Base-by-base conservation (phyloP, 1,140 invertebrate genomes). In the Dolichoris vasculosae region DNA sequence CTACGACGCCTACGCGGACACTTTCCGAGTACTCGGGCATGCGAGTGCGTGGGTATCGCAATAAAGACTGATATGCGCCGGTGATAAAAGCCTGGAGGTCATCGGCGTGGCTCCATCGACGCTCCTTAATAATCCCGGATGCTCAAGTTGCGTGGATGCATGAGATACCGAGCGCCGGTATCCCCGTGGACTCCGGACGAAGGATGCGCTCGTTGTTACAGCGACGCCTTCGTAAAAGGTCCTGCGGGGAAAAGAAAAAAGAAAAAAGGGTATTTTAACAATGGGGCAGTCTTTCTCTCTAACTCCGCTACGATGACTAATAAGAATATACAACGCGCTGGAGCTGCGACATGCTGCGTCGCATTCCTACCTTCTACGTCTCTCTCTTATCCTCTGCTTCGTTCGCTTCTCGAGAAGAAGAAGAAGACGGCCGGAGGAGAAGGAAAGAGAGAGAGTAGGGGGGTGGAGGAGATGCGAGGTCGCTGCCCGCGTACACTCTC, bases 181-280 rank as follows among this genome's bases (percentile, higher is more conserved):
- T 81, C 78, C n/a, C 30, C 1, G 7, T 67, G 67, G 82, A 76
- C 23, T 51, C 38, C 6, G 69, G 71, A 46, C 55, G 73, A 83
- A 63, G 82, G 55, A 32, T 67, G 43, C 55, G 55, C 55, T 13
- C 3, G 23, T 26, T 59, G 55, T 3, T 59, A 26, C 55, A 26
- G 7, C 30, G 71, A 32, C n/a, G 73, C 13, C 51, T 83, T 76
- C 55, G 38, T 83, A 46, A 51, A 67, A 40, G 73, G 75, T 84
- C 82, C 82, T 84, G 59, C 20, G 40, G 71, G 7, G 40, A 40
- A 17, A 13, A 67, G n/a, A n/a, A n/a, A 77, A 38, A 77, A 23
- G 26, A 32, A 78, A 63, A 81, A 81, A 64, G 38, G 71, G n/a
- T 40, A 2, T n/a, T 73, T 64, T 84, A 78, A 63, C 46, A 82